Percentiles rank a stretch among this genome's conserved stretches.
phyloP scores from a whole-genome alignment of 2,888 invertebrate species.

The Caenorhabditis sp. region DNA sequence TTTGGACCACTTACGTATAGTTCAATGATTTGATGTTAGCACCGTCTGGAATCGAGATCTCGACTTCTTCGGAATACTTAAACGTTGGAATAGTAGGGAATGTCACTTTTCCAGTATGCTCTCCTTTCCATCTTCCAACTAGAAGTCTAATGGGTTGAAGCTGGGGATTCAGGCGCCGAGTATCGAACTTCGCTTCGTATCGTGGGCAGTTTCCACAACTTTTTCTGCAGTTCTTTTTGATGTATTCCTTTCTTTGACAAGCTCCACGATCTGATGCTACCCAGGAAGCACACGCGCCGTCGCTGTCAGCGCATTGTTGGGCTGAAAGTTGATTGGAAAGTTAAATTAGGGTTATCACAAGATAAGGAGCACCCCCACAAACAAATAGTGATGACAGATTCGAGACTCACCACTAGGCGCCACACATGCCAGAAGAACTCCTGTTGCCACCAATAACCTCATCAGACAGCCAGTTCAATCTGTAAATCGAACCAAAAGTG shows the following conservation, averaged over 20 bases:
- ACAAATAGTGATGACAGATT: not conserved
- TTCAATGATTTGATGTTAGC: slow-evolving; percentile 52
- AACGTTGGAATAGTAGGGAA: slow-evolving; percentile 68
- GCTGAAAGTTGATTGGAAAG: slow-evolving; percentile 17
- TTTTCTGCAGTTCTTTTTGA: slow-evolving; percentile 60
- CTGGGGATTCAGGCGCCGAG: slow-evolving; percentile 48
- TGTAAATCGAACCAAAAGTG: slow-evolving; percentile 38
- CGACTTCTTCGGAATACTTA: slow-evolving; percentile 64
- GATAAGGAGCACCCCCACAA: not conserved
- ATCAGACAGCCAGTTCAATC: slow-evolving; percentile 18
- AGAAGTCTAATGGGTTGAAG: slow-evolving; percentile 36
- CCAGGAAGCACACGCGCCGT: slow-evolving; percentile 54
- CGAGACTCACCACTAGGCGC: slow-evolving; percentile 38
- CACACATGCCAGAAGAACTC: slow-evolving; percentile 34
- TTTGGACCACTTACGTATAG: slow-evolving; percentile 54
- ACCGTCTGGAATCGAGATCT: slow-evolving; percentile 63
- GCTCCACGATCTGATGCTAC: slow-evolving; percentile 50
- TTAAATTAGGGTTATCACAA: too few species aligned
- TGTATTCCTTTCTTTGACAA: slow-evolving; percentile 59
- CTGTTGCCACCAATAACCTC: slow-evolving; percentile 29
- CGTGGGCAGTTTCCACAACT: slow-evolving; percentile 57
- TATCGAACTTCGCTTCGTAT: slow-evolving; percentile 57
- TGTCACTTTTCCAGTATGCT: slow-evolving; percentile 61
- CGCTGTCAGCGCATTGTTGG: slow-evolving; percentile 53
- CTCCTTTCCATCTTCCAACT: slow-evolving; percentile 64